Evolutionary conservation across 2,888 invertebrate genomes (phyloP).

Genomic region (Stegana nigrithorax): DNA sequence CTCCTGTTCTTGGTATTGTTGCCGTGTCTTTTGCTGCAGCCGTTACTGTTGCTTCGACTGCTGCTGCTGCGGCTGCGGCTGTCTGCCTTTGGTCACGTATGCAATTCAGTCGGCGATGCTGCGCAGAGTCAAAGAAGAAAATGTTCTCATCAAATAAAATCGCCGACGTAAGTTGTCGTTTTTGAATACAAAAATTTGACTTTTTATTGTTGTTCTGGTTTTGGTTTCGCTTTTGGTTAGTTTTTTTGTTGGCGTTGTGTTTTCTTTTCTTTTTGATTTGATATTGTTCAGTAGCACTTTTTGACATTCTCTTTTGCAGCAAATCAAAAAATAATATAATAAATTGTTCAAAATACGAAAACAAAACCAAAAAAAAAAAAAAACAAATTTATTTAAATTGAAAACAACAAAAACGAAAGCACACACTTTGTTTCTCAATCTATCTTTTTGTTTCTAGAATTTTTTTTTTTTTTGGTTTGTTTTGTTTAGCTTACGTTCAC

Average conservation of each 20-base stretch:
- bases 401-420: background rate
- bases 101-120: background rate
- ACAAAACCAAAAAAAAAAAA: background rate
- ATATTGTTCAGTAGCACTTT: slow-evolving; percentile 47
- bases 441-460: background rate
- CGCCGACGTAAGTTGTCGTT: slow-evolving; percentile 1
- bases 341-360: slow-evolving; percentile 6
- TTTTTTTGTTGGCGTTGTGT: slow-evolving; percentile 27
- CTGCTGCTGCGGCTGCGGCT: background rate
- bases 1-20: background rate
- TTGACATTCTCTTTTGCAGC: slow-evolving; percentile 38
- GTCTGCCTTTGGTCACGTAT: slow-evolving; percentile 14
- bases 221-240: slow-evolving; percentile 22
- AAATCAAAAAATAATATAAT: background rate
- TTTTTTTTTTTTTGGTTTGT: background rate
- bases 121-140: slow-evolving; percentile 3
- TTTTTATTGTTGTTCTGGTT: slow-evolving; percentile 8
- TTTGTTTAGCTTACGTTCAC: background rate
- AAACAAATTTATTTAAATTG: slow-evolving; percentile 5
- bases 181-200: background rate
- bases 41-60: background rate
- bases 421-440: too few species aligned
- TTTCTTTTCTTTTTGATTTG: slow-evolving; percentile 51
- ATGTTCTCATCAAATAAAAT: slow-evolving; percentile 1
- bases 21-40: background rate